phyloP scores from a whole-genome alignment of 2,888 invertebrate genomes.

The Drosophila nigricruria region DNA sequence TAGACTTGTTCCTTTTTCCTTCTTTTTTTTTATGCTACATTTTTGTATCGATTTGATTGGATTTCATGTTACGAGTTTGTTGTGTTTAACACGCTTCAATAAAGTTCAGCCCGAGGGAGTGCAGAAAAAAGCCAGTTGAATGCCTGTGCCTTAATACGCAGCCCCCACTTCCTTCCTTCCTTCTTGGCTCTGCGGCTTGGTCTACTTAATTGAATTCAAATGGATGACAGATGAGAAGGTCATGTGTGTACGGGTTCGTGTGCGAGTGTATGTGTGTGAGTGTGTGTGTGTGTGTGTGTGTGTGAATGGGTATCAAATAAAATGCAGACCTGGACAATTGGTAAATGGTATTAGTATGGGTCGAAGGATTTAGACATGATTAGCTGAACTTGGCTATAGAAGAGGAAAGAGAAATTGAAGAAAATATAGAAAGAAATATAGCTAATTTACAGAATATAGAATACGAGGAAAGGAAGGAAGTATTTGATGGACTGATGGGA shows the following conservation, averaged over 20 bases:
- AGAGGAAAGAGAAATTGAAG: not conserved
- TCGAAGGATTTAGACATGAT: constrained; percentile 23
- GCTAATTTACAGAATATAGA: not conserved
- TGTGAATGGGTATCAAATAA: constrained; percentile 31
- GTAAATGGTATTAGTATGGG: constrained; percentile 9
- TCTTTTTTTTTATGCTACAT: constrained; percentile 19
- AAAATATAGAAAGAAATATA: not conserved
- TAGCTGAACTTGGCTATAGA: not conserved
- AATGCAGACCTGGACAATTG: constrained; percentile 46
- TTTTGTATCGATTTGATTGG: constrained; percentile 80
- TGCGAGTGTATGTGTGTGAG: not conserved
- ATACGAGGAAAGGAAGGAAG: not conserved
- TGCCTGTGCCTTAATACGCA: constrained; percentile 30
- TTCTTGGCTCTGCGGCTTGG: constrained; percentile 18
- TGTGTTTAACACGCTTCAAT: constrained; percentile 69
- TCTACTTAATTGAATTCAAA: constrained; percentile 69
- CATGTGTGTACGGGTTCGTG: constrained; percentile 8
- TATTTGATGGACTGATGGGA: not conserved
- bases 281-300: constrained; percentile 6
- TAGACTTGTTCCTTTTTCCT: not conserved
- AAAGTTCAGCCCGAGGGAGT: constrained; percentile 31
- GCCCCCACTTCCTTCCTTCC: constrained; percentile 26
- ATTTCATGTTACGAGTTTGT: constrained; percentile 66
- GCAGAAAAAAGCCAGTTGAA: constrained; percentile 13
- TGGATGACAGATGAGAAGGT: constrained; percentile 32